Conservation (phyloP, 2,888 invertebrate species). For the Sinhomidia bicolor region DNA sequence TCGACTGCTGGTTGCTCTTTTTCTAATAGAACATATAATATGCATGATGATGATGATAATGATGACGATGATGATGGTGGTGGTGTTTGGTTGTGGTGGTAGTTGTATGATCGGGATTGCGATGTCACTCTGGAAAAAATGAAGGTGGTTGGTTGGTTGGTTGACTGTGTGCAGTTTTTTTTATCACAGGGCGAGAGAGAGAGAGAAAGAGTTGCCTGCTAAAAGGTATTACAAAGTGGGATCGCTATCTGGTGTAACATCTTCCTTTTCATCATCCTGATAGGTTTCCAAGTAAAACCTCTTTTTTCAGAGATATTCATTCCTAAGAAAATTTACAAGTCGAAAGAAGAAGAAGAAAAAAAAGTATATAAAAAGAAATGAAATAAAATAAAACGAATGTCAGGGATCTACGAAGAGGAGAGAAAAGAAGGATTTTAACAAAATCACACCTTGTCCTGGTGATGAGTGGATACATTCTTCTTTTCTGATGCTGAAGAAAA, state of each 20-base stretch:
- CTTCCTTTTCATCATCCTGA: slow-evolving; percentile 50
- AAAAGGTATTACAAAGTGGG: slow-evolving; percentile 63
- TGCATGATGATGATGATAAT: slow-evolving; percentile 4
- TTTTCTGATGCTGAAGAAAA: not conserved
- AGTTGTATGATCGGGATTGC: slow-evolving; percentile 13
- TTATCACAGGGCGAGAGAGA: slow-evolving; percentile 7
- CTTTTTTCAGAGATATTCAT: not conserved
- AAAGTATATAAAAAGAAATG: not conserved
- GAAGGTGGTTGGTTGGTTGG: slow-evolving; percentile 48
- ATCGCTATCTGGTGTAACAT: slow-evolving; percentile 58
- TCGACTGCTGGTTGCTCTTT: slow-evolving; percentile 20
- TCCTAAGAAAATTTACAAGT: slow-evolving; percentile 45
- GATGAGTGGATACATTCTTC: slow-evolving; percentile 48
- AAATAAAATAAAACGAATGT: slow-evolving; percentile 12
- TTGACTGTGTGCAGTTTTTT: slow-evolving; percentile 33
- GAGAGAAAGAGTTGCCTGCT: slow-evolving; percentile 39
- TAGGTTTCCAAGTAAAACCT: slow-evolving; percentile 40
- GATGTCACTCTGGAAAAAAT: slow-evolving; percentile 46
- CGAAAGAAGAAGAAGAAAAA: slow-evolving; percentile 10
- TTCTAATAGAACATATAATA: not conserved
- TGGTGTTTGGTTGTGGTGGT: not conserved
- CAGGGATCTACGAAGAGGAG: slow-evolving; percentile 1
- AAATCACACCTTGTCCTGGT: slow-evolving; percentile 37
- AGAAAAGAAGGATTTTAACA: slow-evolving; percentile 31
- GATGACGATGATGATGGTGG: slow-evolving; percentile 18